Base-by-base conservation (phyloP, 2,888 invertebrate species). In the Chouioia cunea region DNA sequence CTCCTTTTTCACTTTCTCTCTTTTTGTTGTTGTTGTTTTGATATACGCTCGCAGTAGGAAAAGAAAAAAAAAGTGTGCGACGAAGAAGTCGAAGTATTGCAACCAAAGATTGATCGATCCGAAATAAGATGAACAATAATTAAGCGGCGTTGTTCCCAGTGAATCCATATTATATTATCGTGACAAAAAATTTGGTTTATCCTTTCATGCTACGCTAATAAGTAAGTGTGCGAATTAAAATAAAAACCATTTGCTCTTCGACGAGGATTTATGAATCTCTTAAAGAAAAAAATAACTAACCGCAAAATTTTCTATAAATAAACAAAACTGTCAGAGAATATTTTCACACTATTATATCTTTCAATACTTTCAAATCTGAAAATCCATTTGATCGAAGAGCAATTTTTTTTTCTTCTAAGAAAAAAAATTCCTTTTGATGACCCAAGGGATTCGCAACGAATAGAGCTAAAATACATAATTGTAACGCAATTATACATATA, bases 71-170 rank as follows among this genome's bases (percentile, higher is more conserved):
- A n/a, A n/a, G n/a, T n/a, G n/a, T n/a, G 62, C 46, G 65, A 20
- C 65, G 66, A 66, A 56, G 63, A 63, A 73, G 73, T 58, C 54
- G 73, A 73, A 73, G 67, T 70, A 65, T 70, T 63, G 70, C 70
- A 73, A 70, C 73, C 70, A 73, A 67, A 73, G 70, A 73, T 54
- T 56, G 59, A 67, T 10, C 47, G 46, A 52, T n/a, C 50, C 6
- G 36, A 36, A 6, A 6, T 36, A 36, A 10, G 36, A 36, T 36
- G 36, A 36, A 36, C 36, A 36, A 36, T 43, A 63, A 53, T 62
- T 27, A 22, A 53, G 47, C 50, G 47, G 63, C 63, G 47, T 68
- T n/a, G 22, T 68, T 68, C 54, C 15, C 14, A 62, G 44, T 52
- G 57, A 50, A 52, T 63, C n/a, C 50, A 54, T 50, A n/a, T n/a